phyloP scores from a whole-genome alignment of 2,888 invertebrate genomes.

The Cacoxenus indagator region DNA sequence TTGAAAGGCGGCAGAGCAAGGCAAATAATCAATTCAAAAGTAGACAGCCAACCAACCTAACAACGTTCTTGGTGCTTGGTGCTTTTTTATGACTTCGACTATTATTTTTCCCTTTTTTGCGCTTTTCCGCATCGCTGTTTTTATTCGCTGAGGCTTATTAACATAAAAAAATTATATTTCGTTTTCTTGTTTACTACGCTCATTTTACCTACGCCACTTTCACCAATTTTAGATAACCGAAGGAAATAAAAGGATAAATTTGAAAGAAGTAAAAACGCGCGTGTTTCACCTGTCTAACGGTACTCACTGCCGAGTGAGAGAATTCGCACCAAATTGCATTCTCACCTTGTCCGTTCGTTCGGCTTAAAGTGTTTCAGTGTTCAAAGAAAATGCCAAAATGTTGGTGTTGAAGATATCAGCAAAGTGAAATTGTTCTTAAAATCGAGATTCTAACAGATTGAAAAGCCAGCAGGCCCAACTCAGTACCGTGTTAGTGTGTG shows the following conservation, averaged over 20 bases:
- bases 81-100: background rate
- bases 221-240: background rate
- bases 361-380: too few relatives aligned
- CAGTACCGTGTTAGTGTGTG: background rate
- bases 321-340: too few relatives aligned
- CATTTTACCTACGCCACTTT: background rate
- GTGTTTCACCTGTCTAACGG: too few relatives aligned
- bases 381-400: too few relatives aligned
- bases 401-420: too few relatives aligned
- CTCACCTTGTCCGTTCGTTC: too few relatives aligned
- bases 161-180: conserved; percentile 5
- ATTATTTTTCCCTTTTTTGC: background rate
- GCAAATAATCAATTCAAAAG: background rate
- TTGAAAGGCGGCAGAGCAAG: background rate
- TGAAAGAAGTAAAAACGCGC: too few relatives aligned
- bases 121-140: background rate
- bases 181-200: background rate
- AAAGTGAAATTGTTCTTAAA: too few relatives aligned
- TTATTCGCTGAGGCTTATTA: background rate
- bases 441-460: too few relatives aligned
- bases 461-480: background rate
- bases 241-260: too few relatives aligned
- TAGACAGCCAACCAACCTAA: background rate
- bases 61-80: background rate
- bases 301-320: too few relatives aligned